Base-by-base conservation (phyloP, 2,113 vertebrate genomes). In the Pavo muticus region DNA sequence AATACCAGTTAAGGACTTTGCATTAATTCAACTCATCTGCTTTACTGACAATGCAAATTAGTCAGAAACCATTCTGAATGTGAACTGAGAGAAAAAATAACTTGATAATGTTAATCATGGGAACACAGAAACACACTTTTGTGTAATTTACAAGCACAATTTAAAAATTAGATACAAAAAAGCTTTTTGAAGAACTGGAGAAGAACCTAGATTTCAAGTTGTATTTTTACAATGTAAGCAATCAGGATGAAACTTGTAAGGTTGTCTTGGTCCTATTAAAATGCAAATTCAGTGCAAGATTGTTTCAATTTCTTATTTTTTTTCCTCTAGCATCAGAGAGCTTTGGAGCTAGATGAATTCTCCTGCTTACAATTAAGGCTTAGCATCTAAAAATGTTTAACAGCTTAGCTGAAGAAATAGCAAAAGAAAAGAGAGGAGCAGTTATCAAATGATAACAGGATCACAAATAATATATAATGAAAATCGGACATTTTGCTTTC, bases 291-390 rank as follows among this genome's bases (percentile, higher is more conserved):
- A 3, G 4, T 29, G 27, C 57, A 70, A 64, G 47, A 39, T 32
- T 48, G 8, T 35, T 37, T n/a, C 0, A 0, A 32, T 25, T 44
- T 48, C 19, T 23, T 47, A 5, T 5, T 4, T 14, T 25, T 50
- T 50, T 25, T 78, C 29, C 67, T 68, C 64, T 32, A 54, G 17
- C 24, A 39, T 45, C 60, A 86, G 12, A 65, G 48, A 48, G 24
- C 32, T 72, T 78, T 11, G 54, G 20, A n/a, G 25, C 8, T 29
- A 82, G 32, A 40, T 37, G 2, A 48, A 56, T 77, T 71, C 29
- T 60, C 39, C 67, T 54, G 37, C 60, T 25, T 5, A 1, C 27
- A 50, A 12, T 64, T 39, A 48, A 50, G 10, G 10, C 14, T 18
- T 52, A 30, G 21, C 42, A 32, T 42, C 25, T 65, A 45, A 74